phyloP scores from a whole-genome alignment of 2,113 vertebrate species.

The Hemiprocne comata region DNA sequence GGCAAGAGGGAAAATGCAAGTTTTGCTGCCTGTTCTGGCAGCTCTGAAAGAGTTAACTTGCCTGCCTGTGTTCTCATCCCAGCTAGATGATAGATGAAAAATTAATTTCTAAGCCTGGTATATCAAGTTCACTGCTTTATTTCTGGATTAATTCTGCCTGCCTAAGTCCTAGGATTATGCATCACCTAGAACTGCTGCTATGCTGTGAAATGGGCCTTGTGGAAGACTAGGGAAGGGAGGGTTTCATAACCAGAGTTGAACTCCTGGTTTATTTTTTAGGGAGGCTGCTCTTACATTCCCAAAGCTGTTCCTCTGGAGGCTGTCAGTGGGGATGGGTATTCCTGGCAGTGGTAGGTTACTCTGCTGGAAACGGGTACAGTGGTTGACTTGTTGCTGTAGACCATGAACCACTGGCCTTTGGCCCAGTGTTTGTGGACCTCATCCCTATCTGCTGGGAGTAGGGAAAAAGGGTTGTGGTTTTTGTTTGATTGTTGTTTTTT shows the following conservation, averaged over 20 bases:
- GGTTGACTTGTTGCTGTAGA: background rate
- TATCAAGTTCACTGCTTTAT: background rate
- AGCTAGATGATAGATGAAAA: constrained; percentile 27
- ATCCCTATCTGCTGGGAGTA: background rate
- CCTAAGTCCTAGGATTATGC: background rate
- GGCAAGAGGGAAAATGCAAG: background rate
- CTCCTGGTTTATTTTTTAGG: background rate
- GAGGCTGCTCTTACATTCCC: background rate
- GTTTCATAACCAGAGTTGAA: background rate
- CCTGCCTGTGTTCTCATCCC: background rate
- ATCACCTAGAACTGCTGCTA: background rate
- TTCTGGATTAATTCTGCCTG: constrained; percentile 29
- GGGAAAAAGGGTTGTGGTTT: background rate
- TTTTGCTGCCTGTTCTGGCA: background rate
- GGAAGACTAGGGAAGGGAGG: background rate
- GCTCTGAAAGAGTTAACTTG: background rate
- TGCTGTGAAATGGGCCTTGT: background rate
- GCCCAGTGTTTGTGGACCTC: background rate
- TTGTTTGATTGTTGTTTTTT: background rate
- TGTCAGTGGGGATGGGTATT: background rate
- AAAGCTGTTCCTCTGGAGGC: background rate
- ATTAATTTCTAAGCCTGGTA: constrained; percentile 3
- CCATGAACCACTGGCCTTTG: background rate
- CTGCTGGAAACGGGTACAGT: background rate
- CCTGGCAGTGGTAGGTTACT: background rate